Conservation (phyloP, 1,140 invertebrate genomes). For the Rhagoletis pomonella region DNA sequence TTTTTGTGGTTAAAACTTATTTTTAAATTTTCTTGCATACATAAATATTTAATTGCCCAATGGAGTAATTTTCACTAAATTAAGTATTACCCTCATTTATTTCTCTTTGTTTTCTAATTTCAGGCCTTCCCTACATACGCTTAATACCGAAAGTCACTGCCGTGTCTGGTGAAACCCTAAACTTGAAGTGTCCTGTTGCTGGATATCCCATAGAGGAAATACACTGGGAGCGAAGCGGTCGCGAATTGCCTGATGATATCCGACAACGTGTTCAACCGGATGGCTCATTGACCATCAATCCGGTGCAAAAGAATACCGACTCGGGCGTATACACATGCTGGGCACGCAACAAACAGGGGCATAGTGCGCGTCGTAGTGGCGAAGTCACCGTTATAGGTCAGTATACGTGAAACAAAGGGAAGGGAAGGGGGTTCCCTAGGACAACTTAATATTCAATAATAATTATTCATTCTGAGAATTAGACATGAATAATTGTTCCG, state of each 20-base stretch:
- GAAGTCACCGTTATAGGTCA: constrained; percentile 86
- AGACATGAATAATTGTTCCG: too few species aligned
- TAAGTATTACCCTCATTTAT: neutral
- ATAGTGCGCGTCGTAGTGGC: constrained; percentile 82
- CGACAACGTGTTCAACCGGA: constrained; percentile 85
- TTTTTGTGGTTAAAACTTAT: too few species aligned
- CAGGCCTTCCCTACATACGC: constrained; percentile 89
- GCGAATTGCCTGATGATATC: constrained; percentile 86
- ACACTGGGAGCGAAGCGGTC: constrained; percentile 86
- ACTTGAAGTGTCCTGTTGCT: constrained; percentile 89
- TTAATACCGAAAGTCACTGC: constrained; percentile 89
- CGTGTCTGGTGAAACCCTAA: constrained; percentile 86
- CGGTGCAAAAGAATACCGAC: constrained; percentile 84
- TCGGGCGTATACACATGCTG: constrained; percentile 87
- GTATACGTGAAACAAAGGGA: constrained; percentile 59
- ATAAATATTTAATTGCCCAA: too few species aligned
- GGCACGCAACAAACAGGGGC: constrained; percentile 83
- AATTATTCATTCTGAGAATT: too few species aligned
- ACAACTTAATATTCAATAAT: too few species aligned
- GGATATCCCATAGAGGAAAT: constrained; percentile 89
- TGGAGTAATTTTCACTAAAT: too few species aligned
- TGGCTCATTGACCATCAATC: constrained; percentile 83
- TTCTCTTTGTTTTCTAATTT: neutral
- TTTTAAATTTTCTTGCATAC: too few species aligned
- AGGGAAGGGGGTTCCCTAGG: too few species aligned